These are phyloP conservation scores for Amblyopsis rosae DNA, from an alignment of 2,113 vertebrate species.

Conservation along the genomic window DNA sequence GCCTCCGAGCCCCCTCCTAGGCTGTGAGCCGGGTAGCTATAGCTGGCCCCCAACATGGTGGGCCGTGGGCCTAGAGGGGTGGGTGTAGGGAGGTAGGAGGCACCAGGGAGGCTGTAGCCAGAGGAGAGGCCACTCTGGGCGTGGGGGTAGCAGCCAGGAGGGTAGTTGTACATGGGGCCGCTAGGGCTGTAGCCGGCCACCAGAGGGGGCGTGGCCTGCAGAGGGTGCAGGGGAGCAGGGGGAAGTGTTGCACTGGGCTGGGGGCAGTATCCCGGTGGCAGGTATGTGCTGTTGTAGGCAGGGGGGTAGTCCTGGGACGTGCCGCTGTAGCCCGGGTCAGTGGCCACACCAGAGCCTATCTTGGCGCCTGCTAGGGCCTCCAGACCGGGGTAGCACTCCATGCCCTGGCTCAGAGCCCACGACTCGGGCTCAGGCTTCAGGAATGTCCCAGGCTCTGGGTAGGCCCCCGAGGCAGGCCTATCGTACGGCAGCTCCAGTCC, in stretches of 20 bases:
- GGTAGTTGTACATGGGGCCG: slow-evolving; percentile 85
- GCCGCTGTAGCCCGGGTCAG: slow-evolving; percentile 80
- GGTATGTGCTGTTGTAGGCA: slow-evolving; percentile 83
- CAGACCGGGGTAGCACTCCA: slow-evolving; percentile 81
- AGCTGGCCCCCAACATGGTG: slow-evolving; percentile 74
- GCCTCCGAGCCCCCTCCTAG: slow-evolving; percentile 71
- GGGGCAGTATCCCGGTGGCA: slow-evolving; percentile 85
- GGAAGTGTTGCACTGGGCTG: slow-evolving; percentile 78
- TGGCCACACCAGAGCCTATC: slow-evolving; percentile 68
- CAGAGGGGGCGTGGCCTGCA: slow-evolving; percentile 73
- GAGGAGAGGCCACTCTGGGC: slow-evolving; percentile 72
- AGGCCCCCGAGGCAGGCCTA: slow-evolving; percentile 63
- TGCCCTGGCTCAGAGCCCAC: slow-evolving; percentile 80
- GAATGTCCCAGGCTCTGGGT: slow-evolving; percentile 82
- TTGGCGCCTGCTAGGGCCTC: slow-evolving; percentile 84
- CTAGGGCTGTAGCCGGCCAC: slow-evolving; percentile 82
- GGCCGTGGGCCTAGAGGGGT: slow-evolving; percentile 80
- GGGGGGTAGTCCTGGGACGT: slow-evolving; percentile 85
- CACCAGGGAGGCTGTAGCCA: slow-evolving; percentile 81
- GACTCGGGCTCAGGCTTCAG: slow-evolving; percentile 84
- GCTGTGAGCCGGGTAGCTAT: slow-evolving; percentile 76
- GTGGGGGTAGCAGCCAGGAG: slow-evolving; percentile 73
- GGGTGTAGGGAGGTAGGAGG: slow-evolving; percentile 85
- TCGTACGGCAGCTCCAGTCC: slow-evolving; percentile 88
- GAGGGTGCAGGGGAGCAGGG: slow-evolving; percentile 69